Evolutionary conservation across 30 jellyfish, hydroid and myxozoan genomes (phyloP), one percentile per base, ranked within the genome.

Genomic region (Catostylus mosaicus): DNA sequence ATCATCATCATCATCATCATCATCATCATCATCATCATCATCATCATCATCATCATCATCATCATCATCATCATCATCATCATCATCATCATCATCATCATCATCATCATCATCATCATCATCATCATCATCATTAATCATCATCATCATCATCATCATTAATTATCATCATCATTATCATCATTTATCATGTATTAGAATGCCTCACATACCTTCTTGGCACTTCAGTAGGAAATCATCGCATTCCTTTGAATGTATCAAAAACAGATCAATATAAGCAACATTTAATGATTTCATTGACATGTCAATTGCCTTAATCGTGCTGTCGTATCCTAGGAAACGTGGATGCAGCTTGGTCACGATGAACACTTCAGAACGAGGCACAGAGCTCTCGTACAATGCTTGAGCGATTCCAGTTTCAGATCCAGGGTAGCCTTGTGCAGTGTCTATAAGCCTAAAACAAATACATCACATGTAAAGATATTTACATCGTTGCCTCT

Each of bases 351-450:
- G 85, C 78, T 94, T 94, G 26, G 97, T 88, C 37, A 83, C 93
- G 30, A 94, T 62, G 84, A 94, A 94, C 19, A 94, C 81, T 29
- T 94, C 96, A 50, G 87, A 84, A 46, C 99, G 92, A 45, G 90
- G 85, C 63, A 94, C 89, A 35, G 66, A 52, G 70, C 96, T 77
- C 43, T 94, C 97, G 19, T 24, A 1, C 20, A 94, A 59, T 22
- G 99, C 99, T 43, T 56, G 77, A 0, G 97, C 99, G 4, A 94
- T 67, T 29, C 91, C 92, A 31, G 52, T 91, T 76, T 94, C 99
- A n/a, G 97, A 63, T 10, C 89, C 93, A 24, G 97, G 97, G 71
- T 94, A 94, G 22, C 96, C 96, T 67, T 94, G 88, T 4, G 97
- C 99, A 70, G 90, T 48, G 60, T 94, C 99, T 23, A 94, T 71